These are phyloP conservation scores for Anguilla japonica DNA, from an alignment of 2,113 vertebrate genomes.

Conservation along the genomic window DNA sequence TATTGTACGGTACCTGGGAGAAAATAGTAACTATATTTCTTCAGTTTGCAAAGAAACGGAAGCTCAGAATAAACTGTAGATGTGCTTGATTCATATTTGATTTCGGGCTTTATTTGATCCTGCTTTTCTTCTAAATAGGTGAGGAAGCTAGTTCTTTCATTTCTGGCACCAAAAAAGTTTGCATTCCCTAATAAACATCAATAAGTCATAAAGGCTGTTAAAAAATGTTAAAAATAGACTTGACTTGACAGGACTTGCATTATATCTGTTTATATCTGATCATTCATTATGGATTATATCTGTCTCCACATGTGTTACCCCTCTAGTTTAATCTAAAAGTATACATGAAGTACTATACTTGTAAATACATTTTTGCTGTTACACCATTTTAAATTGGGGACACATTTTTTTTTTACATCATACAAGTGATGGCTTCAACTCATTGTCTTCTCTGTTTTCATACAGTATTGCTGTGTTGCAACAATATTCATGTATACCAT, in stretches of 20 bases:
- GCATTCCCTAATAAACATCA: conserved; percentile 11
- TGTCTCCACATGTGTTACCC: not conserved
- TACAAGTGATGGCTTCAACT: not conserved
- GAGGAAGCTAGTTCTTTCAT: conserved; percentile 9
- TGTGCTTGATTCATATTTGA: conserved; percentile 4
- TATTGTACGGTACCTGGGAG: conserved; percentile 24
- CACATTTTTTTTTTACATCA: not conserved
- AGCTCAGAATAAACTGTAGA: conserved; percentile 15
- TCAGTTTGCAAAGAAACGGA: conserved; percentile 31
- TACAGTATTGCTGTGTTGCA: not conserved
- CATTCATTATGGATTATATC: not conserved
- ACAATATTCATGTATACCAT: not conserved
- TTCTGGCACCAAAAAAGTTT: conserved; percentile 22
- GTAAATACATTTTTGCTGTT: not conserved
- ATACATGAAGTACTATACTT: too few species aligned
- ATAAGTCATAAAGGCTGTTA: not conserved
- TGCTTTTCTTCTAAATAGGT: not conserved
- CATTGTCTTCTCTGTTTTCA: not conserved
- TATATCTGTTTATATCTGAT: not conserved
- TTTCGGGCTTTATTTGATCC: not conserved
- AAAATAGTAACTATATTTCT: conserved; percentile 11
- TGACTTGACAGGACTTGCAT: not conserved
- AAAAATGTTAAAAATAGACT: not conserved
- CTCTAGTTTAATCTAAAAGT: not conserved
- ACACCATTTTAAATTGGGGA: not conserved